Evolutionary conservation across 2,113 vertebrate genomes (phyloP).

Genomic region (Coreoperca whiteheadi): DNA sequence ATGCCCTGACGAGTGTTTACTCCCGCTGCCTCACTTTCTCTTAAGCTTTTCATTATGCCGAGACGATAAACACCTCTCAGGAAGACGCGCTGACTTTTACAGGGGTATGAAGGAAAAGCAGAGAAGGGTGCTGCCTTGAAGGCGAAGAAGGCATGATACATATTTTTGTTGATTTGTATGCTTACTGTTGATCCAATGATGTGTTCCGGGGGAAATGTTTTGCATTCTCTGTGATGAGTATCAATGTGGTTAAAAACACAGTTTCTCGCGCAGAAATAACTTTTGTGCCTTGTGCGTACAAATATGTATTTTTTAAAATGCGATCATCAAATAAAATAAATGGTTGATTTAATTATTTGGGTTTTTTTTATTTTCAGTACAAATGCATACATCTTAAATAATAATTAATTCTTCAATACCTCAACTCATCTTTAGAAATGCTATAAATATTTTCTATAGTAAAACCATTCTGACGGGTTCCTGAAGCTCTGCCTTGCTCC

Average conservation of each 20-base stretch:
- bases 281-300: neutral
- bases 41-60: slow-evolving; percentile 84
- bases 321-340: neutral
- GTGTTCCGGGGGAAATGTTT: slow-evolving; percentile 16
- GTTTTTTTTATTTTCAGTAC: slow-evolving; percentile 10
- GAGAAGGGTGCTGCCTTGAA: slow-evolving; percentile 44
- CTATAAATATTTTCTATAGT: neutral
- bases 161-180: slow-evolving; percentile 44
- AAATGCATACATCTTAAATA: too few relatives aligned
- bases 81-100: slow-evolving; percentile 66
- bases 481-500: slow-evolving; percentile 2
- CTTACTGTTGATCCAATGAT: slow-evolving; percentile 39
- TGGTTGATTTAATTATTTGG: neutral
- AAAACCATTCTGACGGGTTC: neutral
- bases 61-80: slow-evolving; percentile 75
- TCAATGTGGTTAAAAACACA: slow-evolving; percentile 7
- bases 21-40: slow-evolving; percentile 78
- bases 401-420: neutral
- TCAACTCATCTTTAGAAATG: neutral
- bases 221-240: slow-evolving; percentile 8
- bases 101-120: slow-evolving; percentile 46
- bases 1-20: slow-evolving; percentile 79
- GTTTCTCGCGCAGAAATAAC: neutral
- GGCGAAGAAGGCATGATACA: slow-evolving; percentile 22
- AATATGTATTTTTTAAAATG: neutral